A percentile compares a stretch with the other conserved stretches of the same genome.
Evolutionary conservation across 2,888 invertebrate species (phyloP).

Genomic region (Fragum whitleyi): DNA sequence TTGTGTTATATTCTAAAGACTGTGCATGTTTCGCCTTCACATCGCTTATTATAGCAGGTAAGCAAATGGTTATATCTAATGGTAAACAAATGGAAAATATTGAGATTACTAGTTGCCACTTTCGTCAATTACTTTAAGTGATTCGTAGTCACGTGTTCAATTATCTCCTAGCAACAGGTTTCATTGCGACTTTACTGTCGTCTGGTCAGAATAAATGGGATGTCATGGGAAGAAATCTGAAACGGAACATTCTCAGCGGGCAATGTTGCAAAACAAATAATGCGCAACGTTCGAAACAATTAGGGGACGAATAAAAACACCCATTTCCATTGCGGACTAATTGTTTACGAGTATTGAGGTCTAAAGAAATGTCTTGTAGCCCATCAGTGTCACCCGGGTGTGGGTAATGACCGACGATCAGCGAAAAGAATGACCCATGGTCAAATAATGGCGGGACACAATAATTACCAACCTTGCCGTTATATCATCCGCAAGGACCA

Average conservation of each 20-base stretch:
- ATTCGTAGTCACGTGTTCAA: conserved; percentile 7
- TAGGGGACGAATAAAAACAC: conserved; percentile 11
- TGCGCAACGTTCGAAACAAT: conserved; percentile 14
- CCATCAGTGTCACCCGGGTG: conserved; percentile 21
- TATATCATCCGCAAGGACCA: conserved; percentile 49
- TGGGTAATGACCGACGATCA: conserved; percentile 23
- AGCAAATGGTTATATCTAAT: too few relatives aligned
- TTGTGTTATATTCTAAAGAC: too few relatives aligned
- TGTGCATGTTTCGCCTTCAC: neutral
- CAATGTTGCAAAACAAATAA: conserved; percentile 32
- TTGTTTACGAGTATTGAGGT: conserved; percentile 20
- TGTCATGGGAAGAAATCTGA: conserved; percentile 8
- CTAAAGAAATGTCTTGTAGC: conserved; percentile 14
- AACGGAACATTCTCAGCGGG: conserved; percentile 9
- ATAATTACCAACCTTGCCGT: conserved; percentile 51
- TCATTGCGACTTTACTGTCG: neutral
- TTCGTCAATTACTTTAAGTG: neutral
- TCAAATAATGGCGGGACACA: conserved; percentile 25
- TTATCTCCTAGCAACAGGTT: conserved; percentile 16
- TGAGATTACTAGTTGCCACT: too few relatives aligned
- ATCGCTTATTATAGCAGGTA: neutral
- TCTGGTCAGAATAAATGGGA: neutral
- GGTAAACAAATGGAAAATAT: too few relatives aligned
- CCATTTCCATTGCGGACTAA: conserved; percentile 6
- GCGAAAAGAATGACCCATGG: conserved; percentile 45